These are phyloP conservation scores for Epicauta chinensis DNA, from an alignment of 1,140 invertebrate species.

Conservation along the genomic window DNA sequence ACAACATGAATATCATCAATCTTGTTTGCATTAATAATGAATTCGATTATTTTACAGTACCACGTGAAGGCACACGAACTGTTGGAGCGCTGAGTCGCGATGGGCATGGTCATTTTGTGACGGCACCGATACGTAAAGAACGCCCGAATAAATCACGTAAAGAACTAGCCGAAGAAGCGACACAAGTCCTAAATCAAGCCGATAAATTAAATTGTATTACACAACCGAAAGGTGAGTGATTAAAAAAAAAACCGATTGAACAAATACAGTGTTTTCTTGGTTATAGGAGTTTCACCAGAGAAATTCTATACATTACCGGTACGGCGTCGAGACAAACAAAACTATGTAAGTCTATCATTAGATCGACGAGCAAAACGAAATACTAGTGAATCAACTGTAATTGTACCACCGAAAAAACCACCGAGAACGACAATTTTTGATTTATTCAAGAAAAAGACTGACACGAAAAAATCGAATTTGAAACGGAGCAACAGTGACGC, in stretches of 20 bases:
- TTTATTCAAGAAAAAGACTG: constrained; percentile 50
- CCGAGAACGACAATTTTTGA: constrained; percentile 50
- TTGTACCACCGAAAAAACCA: constrained; percentile 34
- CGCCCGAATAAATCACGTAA: constrained; percentile 56
- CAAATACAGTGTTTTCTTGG: background rate
- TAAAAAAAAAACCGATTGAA: background rate
- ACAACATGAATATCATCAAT: background rate
- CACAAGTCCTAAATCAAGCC: constrained; percentile 58
- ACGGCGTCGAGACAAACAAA: constrained; percentile 45
- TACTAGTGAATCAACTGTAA: constrained; percentile 31
- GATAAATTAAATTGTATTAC: constrained; percentile 55
- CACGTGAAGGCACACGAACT: constrained; percentile 26
- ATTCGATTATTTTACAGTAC: constrained; percentile 33
- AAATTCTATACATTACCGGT: constrained; percentile 59
- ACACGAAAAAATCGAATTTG: constrained; percentile 43
- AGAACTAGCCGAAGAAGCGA: constrained; percentile 64
- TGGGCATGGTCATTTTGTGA: constrained; percentile 44
- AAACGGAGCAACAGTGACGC: constrained; percentile 66
- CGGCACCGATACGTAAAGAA: constrained; percentile 56
- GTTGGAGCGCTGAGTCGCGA: constrained; percentile 28
- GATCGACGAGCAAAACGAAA: constrained; percentile 37
- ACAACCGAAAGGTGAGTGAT: constrained; percentile 38
- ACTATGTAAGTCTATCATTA: constrained; percentile 44
- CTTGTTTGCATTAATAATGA: background rate
- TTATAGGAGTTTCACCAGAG: constrained; percentile 46